These are phyloP conservation scores for Lepus oiostolus DNA, from an alignment of 2,797 vertebrate genomes.

Conservation along the genomic window DNA sequence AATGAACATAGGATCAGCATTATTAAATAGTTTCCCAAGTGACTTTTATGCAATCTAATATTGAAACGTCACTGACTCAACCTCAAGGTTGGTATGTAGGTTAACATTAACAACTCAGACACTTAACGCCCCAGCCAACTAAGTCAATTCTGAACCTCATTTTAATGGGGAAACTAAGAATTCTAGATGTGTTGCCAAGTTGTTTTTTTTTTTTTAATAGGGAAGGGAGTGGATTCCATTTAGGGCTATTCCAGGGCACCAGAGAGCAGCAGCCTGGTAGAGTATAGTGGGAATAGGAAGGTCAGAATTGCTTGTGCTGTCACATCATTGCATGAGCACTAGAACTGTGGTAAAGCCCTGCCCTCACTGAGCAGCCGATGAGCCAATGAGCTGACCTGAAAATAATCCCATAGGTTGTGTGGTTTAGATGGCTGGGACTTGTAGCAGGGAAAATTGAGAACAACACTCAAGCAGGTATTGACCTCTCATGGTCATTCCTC, in stretches of 20 bases:
- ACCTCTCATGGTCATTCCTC: no score
- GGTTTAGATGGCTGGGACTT: background rate
- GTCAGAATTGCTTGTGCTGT: no score
- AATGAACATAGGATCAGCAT: background rate
- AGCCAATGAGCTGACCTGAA: background rate
- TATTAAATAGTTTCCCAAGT: background rate
- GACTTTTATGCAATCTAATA: background rate
- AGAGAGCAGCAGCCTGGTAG: background rate
- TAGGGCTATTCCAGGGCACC: background rate
- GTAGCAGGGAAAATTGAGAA: background rate
- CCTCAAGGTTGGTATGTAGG: background rate
- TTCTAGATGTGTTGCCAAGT: background rate
- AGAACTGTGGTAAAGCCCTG: background rate
- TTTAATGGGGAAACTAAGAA: background rate
- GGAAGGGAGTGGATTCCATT: background rate
- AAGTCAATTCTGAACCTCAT: background rate
- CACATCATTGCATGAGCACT: background rate
- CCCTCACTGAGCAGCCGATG: no score
- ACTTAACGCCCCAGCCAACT: background rate
- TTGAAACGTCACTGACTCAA: background rate
- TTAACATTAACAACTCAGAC: background rate
- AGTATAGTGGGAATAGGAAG: background rate
- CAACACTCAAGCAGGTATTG: background rate
- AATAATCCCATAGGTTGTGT: accelerated
- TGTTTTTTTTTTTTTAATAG: no score